A percentile compares a stretch with the other conserved stretches of the same genome.
These are phyloP conservation scores for Alosa alosa DNA, from an alignment of 2,113 vertebrate species.

Conservation along the genomic window DNA sequence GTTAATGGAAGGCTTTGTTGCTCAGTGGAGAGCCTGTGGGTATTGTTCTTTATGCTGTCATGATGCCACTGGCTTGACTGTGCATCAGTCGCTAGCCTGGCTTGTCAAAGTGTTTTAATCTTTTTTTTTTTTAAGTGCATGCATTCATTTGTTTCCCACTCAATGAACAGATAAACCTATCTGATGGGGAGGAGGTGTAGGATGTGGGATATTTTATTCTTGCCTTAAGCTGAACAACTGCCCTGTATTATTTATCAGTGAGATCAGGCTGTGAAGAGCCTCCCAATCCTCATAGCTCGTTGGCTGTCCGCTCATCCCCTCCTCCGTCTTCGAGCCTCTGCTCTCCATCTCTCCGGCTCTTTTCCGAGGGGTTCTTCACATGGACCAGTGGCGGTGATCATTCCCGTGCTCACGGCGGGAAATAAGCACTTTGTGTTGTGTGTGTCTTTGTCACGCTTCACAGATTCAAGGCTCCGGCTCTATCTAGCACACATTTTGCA, in stretches of 20 bases:
- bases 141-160: not conserved
- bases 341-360: not conserved
- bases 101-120: not conserved
- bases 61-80: not conserved
- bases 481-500: conserved; percentile 29
- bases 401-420: conserved; percentile 25
- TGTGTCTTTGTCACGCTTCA: conserved; percentile 49
- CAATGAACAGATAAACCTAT: not conserved
- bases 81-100: not conserved
- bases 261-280: not conserved
- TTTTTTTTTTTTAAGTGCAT: not conserved
- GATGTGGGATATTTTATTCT: not conserved
- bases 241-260: not conserved
- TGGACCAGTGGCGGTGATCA: conserved; percentile 25
- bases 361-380: not conserved
- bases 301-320: not conserved
- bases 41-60: not conserved
- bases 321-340: not conserved
- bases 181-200: not conserved
- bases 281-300: not conserved
- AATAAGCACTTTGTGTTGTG: conserved; percentile 4
- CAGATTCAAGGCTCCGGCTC: conserved; percentile 39
- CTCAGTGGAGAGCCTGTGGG: not conserved
- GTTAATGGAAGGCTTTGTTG: not conserved
- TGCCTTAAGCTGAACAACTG: not conserved